phyloP scores from a whole-genome alignment of 2,113 vertebrate species.

The Cyprinodon tularosa region DNA sequence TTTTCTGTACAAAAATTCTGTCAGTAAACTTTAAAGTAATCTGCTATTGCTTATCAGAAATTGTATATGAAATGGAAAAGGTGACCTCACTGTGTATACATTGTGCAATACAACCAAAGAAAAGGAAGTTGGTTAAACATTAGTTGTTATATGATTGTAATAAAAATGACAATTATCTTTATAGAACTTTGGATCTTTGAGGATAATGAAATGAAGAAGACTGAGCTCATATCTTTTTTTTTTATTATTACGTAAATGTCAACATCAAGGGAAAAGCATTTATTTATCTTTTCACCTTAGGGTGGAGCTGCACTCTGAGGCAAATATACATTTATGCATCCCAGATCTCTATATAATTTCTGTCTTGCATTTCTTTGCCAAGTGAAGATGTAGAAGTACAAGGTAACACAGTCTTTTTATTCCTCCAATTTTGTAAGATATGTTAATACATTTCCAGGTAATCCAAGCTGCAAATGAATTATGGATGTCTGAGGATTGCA shows the following conservation, averaged over 20 bases:
- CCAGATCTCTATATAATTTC: not conserved
- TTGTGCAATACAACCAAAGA: not conserved
- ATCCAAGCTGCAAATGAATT: not conserved
- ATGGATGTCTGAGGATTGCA: not conserved
- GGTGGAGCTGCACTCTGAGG: not conserved
- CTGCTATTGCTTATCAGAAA: not conserved
- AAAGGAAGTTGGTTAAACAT: conserved; percentile 52
- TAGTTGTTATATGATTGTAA: conserved; percentile 19
- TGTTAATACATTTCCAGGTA: not conserved
- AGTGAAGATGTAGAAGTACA: not conserved
- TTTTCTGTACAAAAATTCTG: not conserved
- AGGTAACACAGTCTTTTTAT: not conserved
- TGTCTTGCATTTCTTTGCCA: not conserved
- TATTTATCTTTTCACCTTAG: not conserved
- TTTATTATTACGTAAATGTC: conserved; percentile 4
- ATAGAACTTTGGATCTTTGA: conserved; percentile 51
- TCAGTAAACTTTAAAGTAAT: not conserved
- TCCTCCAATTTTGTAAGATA: not conserved
- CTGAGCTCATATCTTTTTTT: not conserved
- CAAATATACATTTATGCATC: not conserved
- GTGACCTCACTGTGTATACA: not conserved
- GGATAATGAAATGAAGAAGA: conserved; percentile 12
- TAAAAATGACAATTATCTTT: conserved; percentile 25
- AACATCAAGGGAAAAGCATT: not conserved
- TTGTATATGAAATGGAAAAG: not conserved